Conservation (phyloP, 2,113 vertebrate species). For the Progne subis region DNA sequence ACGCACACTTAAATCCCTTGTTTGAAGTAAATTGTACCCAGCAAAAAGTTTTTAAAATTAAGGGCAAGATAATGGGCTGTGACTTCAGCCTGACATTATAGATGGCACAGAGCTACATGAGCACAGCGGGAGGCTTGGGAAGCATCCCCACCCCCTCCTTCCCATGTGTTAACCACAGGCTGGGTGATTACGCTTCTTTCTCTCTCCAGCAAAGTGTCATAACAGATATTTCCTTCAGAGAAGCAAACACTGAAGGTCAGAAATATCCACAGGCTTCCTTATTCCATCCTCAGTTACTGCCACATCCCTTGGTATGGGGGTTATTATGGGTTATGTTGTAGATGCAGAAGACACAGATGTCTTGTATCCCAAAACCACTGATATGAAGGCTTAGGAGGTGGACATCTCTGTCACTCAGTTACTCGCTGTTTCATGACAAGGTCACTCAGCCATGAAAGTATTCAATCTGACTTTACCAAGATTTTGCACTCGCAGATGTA, state of each 20-base stretch:
- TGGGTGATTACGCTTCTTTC: not conserved
- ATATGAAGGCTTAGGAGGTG: not conserved
- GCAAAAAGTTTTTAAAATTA: conserved; percentile 6
- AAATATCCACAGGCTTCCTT: not conserved
- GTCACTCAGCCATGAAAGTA: not conserved
- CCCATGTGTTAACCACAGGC: not conserved
- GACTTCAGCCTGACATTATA: not conserved
- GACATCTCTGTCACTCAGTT: not conserved
- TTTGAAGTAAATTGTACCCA: not conserved
- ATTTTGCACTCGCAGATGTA: conserved; percentile 78
- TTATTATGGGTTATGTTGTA: not conserved
- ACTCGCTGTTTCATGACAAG: not conserved
- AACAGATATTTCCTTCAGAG: not conserved
- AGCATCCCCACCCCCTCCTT: not conserved
- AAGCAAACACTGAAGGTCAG: not conserved
- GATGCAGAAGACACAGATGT: not conserved
- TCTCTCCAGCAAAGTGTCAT: not conserved
- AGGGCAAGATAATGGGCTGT: not conserved
- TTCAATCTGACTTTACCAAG: conserved; percentile 30
- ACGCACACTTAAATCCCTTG: not conserved
- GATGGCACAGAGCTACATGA: not conserved
- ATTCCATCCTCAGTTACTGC: not conserved
- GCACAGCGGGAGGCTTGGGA: not conserved
- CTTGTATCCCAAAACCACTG: not conserved
- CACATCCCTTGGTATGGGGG: not conserved